Evolutionary conservation across 2,113 vertebrate species (phyloP).

Genomic region (Axis porcinus): DNA sequence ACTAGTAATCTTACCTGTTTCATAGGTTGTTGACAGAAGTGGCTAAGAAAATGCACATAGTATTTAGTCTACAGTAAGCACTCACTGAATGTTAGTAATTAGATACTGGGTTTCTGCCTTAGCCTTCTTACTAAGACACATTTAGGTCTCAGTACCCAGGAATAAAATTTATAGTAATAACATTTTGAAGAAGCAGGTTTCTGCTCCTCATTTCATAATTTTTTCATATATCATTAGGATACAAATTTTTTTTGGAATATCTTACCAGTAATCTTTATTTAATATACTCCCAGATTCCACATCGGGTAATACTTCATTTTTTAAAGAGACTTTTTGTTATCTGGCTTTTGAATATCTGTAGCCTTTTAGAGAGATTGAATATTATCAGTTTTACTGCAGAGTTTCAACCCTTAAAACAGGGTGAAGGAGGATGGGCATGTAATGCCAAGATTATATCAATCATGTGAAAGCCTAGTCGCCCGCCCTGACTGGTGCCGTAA

Average conservation of each 20-base stretch:
- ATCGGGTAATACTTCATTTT: background rate
- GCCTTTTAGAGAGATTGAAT: background rate
- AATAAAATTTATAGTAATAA: background rate
- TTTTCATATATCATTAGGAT: background rate
- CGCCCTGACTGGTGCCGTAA: rapidly evolving
- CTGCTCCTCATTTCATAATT: background rate
- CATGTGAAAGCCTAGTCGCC: background rate
- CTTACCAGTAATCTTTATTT: background rate
- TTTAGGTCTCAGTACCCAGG: background rate
- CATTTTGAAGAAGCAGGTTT: background rate
- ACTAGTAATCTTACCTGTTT: background rate
- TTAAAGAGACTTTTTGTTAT: background rate
- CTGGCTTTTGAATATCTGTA: background rate
- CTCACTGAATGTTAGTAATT: background rate
- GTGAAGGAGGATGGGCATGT: background rate
- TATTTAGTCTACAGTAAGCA: background rate
- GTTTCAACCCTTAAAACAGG: constrained; percentile 15
- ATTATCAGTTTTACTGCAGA: constrained; percentile 4
- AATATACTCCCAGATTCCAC: background rate
- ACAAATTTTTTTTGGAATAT: background rate
- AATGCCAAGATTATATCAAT: background rate
- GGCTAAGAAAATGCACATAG: background rate
- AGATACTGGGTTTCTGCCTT: background rate
- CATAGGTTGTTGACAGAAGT: background rate
- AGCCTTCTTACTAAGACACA: background rate